phyloP scores from a whole-genome alignment of 2,113 vertebrate species.

The Pygoscelis antarcticus region DNA sequence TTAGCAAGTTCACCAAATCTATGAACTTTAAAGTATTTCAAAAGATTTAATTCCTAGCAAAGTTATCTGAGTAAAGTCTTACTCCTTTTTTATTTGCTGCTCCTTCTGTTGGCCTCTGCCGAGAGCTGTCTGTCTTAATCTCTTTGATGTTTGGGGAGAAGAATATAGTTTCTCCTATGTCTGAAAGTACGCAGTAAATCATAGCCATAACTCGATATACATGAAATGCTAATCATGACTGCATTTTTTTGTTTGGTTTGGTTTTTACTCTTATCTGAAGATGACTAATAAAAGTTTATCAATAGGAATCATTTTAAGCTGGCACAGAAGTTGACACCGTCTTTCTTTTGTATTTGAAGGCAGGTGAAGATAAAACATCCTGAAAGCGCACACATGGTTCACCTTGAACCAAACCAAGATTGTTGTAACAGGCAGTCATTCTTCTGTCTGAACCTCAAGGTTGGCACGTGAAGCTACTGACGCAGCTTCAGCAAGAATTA shows the following conservation, averaged over 20 bases:
- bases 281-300: not conserved
- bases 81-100: not conserved
- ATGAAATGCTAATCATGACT: not conserved
- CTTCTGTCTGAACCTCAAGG: not conserved
- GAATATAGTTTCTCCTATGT: not conserved
- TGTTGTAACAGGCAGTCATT: not conserved
- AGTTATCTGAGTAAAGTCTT: not conserved
- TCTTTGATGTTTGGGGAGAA: not conserved
- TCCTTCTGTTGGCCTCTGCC: not conserved
- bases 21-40: not conserved
- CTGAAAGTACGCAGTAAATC: not conserved
- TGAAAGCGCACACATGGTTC: not conserved
- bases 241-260: not conserved
- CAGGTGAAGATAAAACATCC: not conserved
- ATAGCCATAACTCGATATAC: not conserved
- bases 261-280: not conserved
- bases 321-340: not conserved
- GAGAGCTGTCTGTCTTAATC: not conserved
- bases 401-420: not conserved
- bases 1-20: not conserved
- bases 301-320: not conserved
- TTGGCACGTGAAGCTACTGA: not conserved
- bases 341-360: slow-evolving; percentile 1
- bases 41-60: not conserved
- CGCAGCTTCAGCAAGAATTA: not conserved